A percentile compares a stretch with the other conserved stretches of the same genome.
phyloP scores from a whole-genome alignment of 2,797 vertebrate species.

The Galago senegalensis region DNA sequence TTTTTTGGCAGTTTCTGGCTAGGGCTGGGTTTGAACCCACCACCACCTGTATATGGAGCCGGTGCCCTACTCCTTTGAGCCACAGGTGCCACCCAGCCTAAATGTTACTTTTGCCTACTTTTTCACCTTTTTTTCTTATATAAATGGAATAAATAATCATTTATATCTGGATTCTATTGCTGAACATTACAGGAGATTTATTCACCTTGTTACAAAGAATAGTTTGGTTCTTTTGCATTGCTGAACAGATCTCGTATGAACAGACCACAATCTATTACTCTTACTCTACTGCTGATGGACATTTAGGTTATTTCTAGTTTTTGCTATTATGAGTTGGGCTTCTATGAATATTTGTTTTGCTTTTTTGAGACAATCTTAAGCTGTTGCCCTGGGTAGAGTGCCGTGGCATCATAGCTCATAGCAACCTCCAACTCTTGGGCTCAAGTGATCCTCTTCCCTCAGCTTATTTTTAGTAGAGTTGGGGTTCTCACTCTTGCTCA shows the following conservation, averaged over 20 bases:
- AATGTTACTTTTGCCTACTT: slow-evolving; percentile 45
- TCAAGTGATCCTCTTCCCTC: too few species aligned
- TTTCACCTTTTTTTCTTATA: neutral
- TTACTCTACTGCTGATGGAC: neutral
- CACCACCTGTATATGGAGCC: too few species aligned
- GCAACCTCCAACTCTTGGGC: too few species aligned
- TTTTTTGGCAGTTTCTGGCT: too few species aligned
- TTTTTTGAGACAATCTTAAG: too few species aligned
- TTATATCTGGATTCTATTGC: neutral
- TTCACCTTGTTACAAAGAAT: neutral
- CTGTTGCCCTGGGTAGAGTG: too few species aligned
- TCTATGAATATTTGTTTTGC: neutral
- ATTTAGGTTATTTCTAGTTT: neutral
- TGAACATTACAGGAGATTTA: neutral
- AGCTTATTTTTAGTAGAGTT: too few species aligned
- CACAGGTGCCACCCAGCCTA: too few species aligned
- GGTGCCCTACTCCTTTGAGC: too few species aligned
- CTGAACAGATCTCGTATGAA: neutral
- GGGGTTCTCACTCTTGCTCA: too few species aligned
- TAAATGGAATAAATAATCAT: neutral
- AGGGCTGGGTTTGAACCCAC: too few species aligned
- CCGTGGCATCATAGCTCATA: too few species aligned
- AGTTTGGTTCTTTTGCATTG: neutral
- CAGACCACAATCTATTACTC: neutral
- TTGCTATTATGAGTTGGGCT: neutral